phyloP scores from a whole-genome alignment of 2,888 invertebrate genomes.

The Poecilobothrus nobilitatus region DNA sequence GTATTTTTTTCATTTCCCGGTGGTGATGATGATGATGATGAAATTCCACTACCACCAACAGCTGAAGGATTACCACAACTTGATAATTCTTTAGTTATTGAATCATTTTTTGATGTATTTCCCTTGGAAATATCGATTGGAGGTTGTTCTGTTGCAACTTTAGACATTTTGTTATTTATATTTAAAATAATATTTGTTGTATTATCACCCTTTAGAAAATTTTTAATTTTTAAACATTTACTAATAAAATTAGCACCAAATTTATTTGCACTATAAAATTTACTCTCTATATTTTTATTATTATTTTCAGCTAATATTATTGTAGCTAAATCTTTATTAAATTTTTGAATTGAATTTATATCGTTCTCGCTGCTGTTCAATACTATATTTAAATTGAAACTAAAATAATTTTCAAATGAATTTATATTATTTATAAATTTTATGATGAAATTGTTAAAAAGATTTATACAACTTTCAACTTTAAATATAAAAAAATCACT shows the following conservation, averaged over 20 bases:
- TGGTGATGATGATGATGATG: background rate
- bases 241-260: conserved; percentile 6
- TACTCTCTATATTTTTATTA: background rate
- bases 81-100: background rate
- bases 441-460: background rate
- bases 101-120: background rate
- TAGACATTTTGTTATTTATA: background rate
- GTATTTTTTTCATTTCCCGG: background rate
- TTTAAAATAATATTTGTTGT: background rate
- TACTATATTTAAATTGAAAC: conserved; percentile 4
- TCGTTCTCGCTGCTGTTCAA: background rate
- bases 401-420: background rate
- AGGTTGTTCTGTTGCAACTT: background rate
- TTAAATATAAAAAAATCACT: conserved; percentile 3
- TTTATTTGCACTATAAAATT: background rate
- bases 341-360: background rate
- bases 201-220: background rate
- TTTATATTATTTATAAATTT: conserved; percentile 3
- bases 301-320: background rate
- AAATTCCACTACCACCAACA: background rate
- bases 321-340: background rate
- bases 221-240: background rate
- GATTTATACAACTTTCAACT: background rate
- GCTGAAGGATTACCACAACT: background rate
- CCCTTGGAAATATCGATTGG: background rate